Base-by-base conservation (phyloP, 2,113 vertebrate species). In the Ophthalmotilapia sp. region DNA sequence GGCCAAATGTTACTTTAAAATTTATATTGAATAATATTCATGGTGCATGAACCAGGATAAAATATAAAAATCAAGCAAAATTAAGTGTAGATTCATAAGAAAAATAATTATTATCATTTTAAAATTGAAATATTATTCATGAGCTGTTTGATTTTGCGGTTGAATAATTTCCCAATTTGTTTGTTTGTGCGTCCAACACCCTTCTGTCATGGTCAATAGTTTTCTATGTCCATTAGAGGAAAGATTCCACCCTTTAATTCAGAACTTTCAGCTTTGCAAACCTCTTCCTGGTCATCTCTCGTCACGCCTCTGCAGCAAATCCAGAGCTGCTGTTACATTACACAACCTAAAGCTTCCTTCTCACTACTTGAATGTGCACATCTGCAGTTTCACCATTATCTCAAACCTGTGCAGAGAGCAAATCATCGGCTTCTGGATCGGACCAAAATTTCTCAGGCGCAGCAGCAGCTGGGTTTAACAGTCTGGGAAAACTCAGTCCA, bases 261-360 rank as follows among this genome's bases (percentile, higher is more conserved):
- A 62, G 1, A 62, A 3, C 2, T n/a, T 36, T 65, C 17, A 65
- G 31, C 33, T 65, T 13, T 8, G 62, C 62, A 5, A 42, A 47
- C 14, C 8, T 0, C 23, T 11, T 47, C 42, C 2, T 17, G 68
- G 14, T 75, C 40, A 10, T 47, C 9, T 0, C 21, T 26, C 6
- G 2, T 19, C 9, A 11, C 15, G 15, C 23, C 4, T 49, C 70
- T 75, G 42, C 21, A 19, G 21, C 15, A 31, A 29, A 17, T 49
- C 42, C 15, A 31, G 68, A 47, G 9, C 70, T 49, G 23, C 70
- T 75, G 17, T 0, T 5, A 49, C 10, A 1, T 47, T 49, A 19
- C 21, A 47, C 40, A 17, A 17, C 42, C 13, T 75, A 75, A 75
- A 11, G 70, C 7, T 29, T 17, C 26, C 14, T 3, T 75, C 70